Conservation (phyloP, 1,140 invertebrate genomes). For the Aricia agestis region DNA sequence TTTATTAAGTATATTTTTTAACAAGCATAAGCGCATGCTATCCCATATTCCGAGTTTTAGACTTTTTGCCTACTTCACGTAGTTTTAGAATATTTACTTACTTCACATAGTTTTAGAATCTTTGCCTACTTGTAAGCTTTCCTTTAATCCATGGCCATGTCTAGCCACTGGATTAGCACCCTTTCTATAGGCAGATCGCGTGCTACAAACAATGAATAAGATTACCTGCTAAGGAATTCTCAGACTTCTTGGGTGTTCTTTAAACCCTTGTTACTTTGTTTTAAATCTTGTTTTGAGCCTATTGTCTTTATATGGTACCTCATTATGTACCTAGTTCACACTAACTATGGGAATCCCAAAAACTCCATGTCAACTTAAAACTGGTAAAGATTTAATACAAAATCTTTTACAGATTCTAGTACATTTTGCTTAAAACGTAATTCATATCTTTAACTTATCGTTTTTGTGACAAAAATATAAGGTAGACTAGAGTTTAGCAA, state of each 20-base stretch:
- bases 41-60: too few species aligned
- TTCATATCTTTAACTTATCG: too few species aligned
- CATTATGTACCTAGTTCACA: background rate
- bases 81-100: background rate
- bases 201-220: background rate
- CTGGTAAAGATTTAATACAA: background rate
- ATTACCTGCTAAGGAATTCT: background rate
- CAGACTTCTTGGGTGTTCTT: background rate
- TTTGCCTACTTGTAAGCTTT: too few species aligned
- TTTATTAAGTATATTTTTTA: too few species aligned
- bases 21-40: too few species aligned
- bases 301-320: background rate
- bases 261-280: background rate
- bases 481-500: too few species aligned
- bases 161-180: background rate
- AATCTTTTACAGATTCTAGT: too few species aligned
- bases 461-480: too few species aligned
- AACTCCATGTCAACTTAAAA: background rate
- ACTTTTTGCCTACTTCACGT: too few species aligned
- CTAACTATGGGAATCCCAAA: background rate
- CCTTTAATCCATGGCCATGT: background rate
- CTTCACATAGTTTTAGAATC: too few species aligned
- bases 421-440: too few species aligned
- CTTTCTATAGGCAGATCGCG: background rate
- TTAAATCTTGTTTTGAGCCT: background rate